Percentiles rank a stretch among this genome's conserved stretches.
Evolutionary conservation across 2,113 vertebrate species (phyloP).

Genomic region (Epinephelus fuscoguttatus): DNA sequence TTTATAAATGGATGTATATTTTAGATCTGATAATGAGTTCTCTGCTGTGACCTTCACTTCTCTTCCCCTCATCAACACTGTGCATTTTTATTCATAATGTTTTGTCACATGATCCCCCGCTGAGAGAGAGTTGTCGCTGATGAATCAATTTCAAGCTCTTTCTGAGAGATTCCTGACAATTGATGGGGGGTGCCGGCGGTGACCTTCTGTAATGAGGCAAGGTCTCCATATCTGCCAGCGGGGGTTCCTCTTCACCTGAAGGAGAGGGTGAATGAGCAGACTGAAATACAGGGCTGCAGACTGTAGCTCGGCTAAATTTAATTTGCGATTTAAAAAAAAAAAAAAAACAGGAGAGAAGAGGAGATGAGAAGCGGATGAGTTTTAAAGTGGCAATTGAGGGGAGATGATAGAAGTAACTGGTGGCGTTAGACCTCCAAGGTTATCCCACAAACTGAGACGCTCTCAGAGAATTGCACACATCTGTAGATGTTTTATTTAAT

Average conservation of each 20-base stretch:
- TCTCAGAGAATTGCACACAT: slow-evolving; percentile 23
- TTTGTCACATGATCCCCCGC: slow-evolving; percentile 19
- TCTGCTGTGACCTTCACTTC: slow-evolving; percentile 1
- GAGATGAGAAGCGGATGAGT: slow-evolving; percentile 36
- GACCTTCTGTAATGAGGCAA: slow-evolving; percentile 73
- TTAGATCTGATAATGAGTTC: background rate
- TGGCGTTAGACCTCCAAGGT: slow-evolving; percentile 39
- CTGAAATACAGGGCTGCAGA: slow-evolving; percentile 2
- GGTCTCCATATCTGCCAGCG: slow-evolving; percentile 45
- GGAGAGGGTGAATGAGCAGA: background rate
- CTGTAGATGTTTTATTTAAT: slow-evolving; percentile 38
- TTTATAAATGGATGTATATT: background rate
- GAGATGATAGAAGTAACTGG: slow-evolving; percentile 32
- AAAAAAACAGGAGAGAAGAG: background rate
- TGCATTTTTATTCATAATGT: slow-evolving; percentile 42
- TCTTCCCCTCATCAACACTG: slow-evolving; percentile 9
- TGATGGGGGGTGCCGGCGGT: slow-evolving; percentile 47
- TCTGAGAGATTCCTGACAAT: slow-evolving; percentile 51
- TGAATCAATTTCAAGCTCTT: slow-evolving; percentile 61
- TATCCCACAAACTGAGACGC: slow-evolving; percentile 28
- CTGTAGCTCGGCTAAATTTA: slow-evolving; percentile 46
- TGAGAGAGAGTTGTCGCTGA: slow-evolving; percentile 27
- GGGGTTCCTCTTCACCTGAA: slow-evolving; percentile 18
- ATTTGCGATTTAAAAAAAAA: slow-evolving; percentile 35
- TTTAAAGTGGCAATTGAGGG: slow-evolving; percentile 48